Evolutionary conservation across 2,797 vertebrate species (phyloP), one percentile per base, ranked within the genome.

Genomic region (Sebastes nivosus): DNA sequence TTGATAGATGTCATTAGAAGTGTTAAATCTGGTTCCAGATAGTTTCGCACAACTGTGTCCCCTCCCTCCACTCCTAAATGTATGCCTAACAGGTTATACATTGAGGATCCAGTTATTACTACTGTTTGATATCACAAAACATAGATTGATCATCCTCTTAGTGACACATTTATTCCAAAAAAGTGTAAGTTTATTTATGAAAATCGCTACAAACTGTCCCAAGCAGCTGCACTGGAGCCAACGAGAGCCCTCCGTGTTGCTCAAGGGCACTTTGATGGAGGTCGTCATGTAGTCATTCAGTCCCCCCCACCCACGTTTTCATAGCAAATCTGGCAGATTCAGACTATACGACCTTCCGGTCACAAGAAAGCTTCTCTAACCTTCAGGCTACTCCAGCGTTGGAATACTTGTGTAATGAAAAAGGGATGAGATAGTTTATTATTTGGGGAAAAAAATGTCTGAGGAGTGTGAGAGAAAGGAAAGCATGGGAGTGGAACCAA

Each of bases 1-100:
- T 91, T 95, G 94, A 95, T 91, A 87, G 93, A 94, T 75, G 88
- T 82, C 88, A 94, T 94, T 94, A 91, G 88, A 89, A 88, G 89
- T 83, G 88, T 93, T 93, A 92, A 94, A 92, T 89, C 88, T 89
- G 63, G 20, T 89, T 92, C 89, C 89, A 90, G 79, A 89, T 84
- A 11, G 36, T 90, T 91, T 86, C 78, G 79, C 87, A 80, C 81
- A 75, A 83, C 75, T 66, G 38, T 20, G 2, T 20, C 59, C 67
- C 52, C 59, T 67, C 78, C 46, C 76, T 34, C 1, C 60, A 12
- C 29, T 65, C 42, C 59, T 24, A 60, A 64, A 68, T 57, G 58
- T 72, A 29, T 67, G 46, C 22, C 67, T 4, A 18, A 77, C 67
- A 85, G 46, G 30, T 77, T 83, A 86, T 36, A 75, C 61, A 67